These are phyloP conservation scores for Eupithecia tripunctaria DNA, from an alignment of 2,888 invertebrate genomes.

Conservation along the genomic window DNA sequence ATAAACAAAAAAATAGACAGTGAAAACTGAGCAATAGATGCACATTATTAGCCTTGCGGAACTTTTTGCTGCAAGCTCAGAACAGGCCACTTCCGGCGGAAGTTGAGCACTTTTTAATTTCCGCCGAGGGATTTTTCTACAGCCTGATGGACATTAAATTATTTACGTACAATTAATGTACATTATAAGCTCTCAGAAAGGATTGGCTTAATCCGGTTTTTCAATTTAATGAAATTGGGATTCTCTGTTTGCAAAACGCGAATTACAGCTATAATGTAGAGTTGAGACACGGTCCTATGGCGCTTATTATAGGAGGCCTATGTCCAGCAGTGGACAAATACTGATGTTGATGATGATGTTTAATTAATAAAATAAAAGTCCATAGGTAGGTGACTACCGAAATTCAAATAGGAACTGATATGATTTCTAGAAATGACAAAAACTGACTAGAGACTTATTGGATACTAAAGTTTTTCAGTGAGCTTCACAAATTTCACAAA, in stretches of 20 bases:
- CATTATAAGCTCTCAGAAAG: conserved; percentile 66
- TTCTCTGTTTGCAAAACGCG: conserved; percentile 3
- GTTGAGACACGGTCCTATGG: too few species aligned
- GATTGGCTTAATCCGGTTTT: conserved; percentile 54
- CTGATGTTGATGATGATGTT: too few species aligned
- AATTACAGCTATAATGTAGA: background rate
- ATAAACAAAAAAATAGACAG: background rate
- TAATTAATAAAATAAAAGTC: too few species aligned
- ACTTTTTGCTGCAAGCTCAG: conserved; percentile 75
- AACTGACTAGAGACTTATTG: too few species aligned
- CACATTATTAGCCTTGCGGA: conserved; percentile 47
- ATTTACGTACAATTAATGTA: conserved; percentile 82
- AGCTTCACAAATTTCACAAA: background rate
- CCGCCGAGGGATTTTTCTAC: conserved; percentile 81
- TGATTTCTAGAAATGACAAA: too few species aligned
- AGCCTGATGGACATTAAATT: conserved; percentile 76
- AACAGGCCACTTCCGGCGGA: conserved; percentile 69
- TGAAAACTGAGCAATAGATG: background rate
- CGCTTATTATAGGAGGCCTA: too few species aligned
- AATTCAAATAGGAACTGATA: too few species aligned
- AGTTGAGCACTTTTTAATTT: conserved; percentile 80
- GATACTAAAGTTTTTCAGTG: background rate
- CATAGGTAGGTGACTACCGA: too few species aligned
- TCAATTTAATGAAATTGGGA: conserved; percentile 39
- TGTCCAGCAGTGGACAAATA: too few species aligned